Evolutionary conservation across 2,888 invertebrate genomes (phyloP), one percentile per base, ranked within the genome.

Genomic region (Sthenelais limicola): DNA sequence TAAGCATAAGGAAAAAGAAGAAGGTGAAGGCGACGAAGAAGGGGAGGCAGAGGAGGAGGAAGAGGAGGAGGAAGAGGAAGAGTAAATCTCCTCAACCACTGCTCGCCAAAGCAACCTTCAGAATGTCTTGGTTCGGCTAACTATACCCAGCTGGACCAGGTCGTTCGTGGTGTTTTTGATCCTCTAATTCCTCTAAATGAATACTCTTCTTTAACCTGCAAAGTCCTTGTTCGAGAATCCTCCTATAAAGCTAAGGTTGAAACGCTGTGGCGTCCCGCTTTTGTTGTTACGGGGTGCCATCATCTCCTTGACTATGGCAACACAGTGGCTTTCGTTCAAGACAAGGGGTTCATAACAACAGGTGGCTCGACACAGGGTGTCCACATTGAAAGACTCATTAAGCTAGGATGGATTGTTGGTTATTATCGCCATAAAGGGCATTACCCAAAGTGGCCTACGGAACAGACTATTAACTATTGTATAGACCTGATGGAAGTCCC

Each of bases 1-100:
- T 66, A 74, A 77, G 51, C 71, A 79, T 38, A 67, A 73, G 32
- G 75, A 76, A 35, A 74, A 68, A 7, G 73, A 73, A 30, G 78
- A 77, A 66, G 73, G 69, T 5, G 75, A 76, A 12, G 74, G 74
- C 47, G 73, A 70, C 26, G 73, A 56, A 51, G 79, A 73, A 43
- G 78, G 66, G 24, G 76, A 51, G 67, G 75, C 58, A 54, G 74
- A 71, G 32, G 70, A 76, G 69, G 68, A 56, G 32, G 32, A 56
- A 32, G 68, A 68, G 52, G 68, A 68, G 52, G 68, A 71, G 26
- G 68, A 68, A 47, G 68, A 68, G 68, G 68, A 68, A 35, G 68
- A 68, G 52, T 58, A 71, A 62, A 56, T 32, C 32, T 12, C 58
- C n/a, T n/a, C 1, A 12, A 12, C 30, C 62, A n/a, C n/a, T 56